Base-by-base conservation (phyloP, 2,113 vertebrate species). In the Micronycteris hirsuta region DNA sequence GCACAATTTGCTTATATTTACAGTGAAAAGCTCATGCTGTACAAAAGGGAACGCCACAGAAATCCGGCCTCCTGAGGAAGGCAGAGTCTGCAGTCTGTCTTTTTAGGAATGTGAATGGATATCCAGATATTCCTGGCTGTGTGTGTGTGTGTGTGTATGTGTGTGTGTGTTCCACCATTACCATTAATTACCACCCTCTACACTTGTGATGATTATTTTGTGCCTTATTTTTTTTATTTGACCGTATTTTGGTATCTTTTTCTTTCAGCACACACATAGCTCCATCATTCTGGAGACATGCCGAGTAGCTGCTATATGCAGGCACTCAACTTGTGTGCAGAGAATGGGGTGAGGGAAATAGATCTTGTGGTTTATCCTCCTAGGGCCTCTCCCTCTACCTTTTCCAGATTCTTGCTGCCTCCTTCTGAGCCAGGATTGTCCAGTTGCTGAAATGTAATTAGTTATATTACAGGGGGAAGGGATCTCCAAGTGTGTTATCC, bases 381-480 rank as follows among this genome's bases (percentile, higher is more conserved):
- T 94, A 91, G 91, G 70, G 28, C 65, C 31, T 74, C 47, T 84
- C 49, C 83, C 47, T 93, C 95, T 67, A 91, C 86, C 80, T 70
- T 94, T 91, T 84, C 86, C 36, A 58, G 84, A 94, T 92, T 92
- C 71, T 95, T 92, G 91, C 89, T 96, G 93, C 96, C 83, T 93
- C 89, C 92, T 96, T 86, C 94, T 97, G 95, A 95, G 96, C 95
- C 96, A 94, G 63, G 49, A 65, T 97, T 96, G 84, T 95, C 96
- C 94, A 96, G n/a, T 86, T 96, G 87, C 81, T 89, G 86, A 95
- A 89, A 76, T 93, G 95, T 97, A 97, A 95, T 95, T 97, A 97
- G n/a, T 91, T 88, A 52, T 20, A 49, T 95, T 95, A 87, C 94
- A 45, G 31, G 61, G 89, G 89, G 65, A 73, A 33, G 87, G 80